Percentiles rank a stretch among this genome's conserved stretches.
Evolutionary conservation across 2,888 invertebrate species (phyloP).

Genomic region (Drosophila trichaetosa): DNA sequence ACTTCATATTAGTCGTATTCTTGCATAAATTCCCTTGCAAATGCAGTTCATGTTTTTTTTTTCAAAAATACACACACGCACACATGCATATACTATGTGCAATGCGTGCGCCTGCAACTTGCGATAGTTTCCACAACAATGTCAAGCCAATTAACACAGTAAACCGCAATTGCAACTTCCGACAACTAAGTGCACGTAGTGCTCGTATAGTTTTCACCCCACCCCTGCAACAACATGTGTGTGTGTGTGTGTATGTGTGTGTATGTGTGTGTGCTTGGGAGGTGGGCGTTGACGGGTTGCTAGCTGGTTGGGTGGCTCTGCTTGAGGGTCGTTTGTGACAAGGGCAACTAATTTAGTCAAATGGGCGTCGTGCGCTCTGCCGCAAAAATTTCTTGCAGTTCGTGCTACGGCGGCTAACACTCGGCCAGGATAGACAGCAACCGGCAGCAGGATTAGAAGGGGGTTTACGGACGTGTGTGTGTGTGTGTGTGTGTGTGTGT

Average conservation of each 20-base stretch:
- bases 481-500: slow-evolving; percentile 9
- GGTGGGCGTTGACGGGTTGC: slow-evolving; percentile 20
- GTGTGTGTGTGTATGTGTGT: background rate
- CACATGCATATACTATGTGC: background rate
- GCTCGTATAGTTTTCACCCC: slow-evolving; percentile 44
- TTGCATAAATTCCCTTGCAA: background rate
- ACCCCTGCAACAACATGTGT: background rate
- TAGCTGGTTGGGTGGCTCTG: slow-evolving; percentile 34
- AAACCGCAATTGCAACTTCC: slow-evolving; percentile 77
- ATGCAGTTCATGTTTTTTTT: slow-evolving; percentile 2
- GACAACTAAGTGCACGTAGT: slow-evolving; percentile 73
- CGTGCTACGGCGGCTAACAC: slow-evolving; percentile 22
- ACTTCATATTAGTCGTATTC: background rate
- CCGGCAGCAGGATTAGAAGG: background rate
- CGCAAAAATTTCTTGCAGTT: slow-evolving; percentile 73
- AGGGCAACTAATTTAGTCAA: slow-evolving; percentile 80
- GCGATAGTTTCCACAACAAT: slow-evolving; percentile 67
- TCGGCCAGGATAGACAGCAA: slow-evolving; percentile 11
- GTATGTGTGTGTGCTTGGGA: slow-evolving; percentile 10
- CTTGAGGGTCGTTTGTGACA: slow-evolving; percentile 76
- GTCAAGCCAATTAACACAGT: slow-evolving; percentile 76
- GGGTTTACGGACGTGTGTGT: background rate
- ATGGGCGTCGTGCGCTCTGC: slow-evolving; percentile 70
- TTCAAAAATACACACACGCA: background rate
- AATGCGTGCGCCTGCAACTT: slow-evolving; percentile 37